Conservation (phyloP, 2,888 invertebrate species). For the Caenorhabditis panamensis region DNA sequence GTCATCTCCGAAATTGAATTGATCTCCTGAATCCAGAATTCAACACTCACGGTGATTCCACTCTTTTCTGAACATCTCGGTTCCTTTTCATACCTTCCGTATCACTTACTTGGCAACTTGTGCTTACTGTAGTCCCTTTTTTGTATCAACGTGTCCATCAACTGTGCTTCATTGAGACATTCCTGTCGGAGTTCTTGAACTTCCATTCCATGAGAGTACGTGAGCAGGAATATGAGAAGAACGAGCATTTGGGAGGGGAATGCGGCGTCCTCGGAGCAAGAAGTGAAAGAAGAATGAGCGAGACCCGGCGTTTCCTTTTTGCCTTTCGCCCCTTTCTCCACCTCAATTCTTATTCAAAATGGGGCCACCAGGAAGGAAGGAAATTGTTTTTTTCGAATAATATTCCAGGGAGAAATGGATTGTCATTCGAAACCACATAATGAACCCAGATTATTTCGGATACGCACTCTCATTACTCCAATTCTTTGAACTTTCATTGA, state of each 20-base stretch:
- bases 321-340: conserved; percentile 3
- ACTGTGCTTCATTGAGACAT: conserved; percentile 64
- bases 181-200: conserved; percentile 31
- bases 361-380: conserved; percentile 27
- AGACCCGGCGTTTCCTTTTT: conserved; percentile 30
- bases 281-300: not conserved
- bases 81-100: not conserved
- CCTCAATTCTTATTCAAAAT: conserved; percentile 12
- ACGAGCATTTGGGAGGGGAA: conserved; percentile 20
- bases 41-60: conserved; percentile 69
- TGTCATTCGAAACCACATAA: too few relatives aligned
- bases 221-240: conserved; percentile 24
- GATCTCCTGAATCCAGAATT: conserved; percentile 75
- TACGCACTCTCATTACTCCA: not conserved
- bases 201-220: conserved; percentile 1
- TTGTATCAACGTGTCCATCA: conserved; percentile 53
- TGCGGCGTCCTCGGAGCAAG: not conserved
- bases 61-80: conserved; percentile 55
- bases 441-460: not conserved
- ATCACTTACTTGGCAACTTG: conserved; percentile 63
- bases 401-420: not conserved
- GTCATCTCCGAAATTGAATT: conserved; percentile 74
- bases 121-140: conserved; percentile 63
- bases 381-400: conserved; percentile 46
- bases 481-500: conserved; percentile 1